Evolutionary conservation across 2,888 invertebrate species (phyloP).

Genomic region (Ormia ochracea): DNA sequence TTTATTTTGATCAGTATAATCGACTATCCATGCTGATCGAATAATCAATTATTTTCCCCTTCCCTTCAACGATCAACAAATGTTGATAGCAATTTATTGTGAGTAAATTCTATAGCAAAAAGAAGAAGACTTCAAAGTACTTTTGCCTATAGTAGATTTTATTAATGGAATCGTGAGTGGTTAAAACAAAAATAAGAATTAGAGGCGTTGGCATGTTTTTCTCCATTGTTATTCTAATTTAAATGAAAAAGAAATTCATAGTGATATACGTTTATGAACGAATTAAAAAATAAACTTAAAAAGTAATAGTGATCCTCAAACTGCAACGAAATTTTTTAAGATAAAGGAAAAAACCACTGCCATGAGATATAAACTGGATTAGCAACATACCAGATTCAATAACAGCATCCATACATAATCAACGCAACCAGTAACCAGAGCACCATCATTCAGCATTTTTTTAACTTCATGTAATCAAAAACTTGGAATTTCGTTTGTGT

Average conservation of each 20-base stretch:
- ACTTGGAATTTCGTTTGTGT: background rate
- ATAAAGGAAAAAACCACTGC: constrained; percentile 11
- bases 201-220: constrained; percentile 59
- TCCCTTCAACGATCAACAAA: constrained; percentile 17
- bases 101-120: constrained; percentile 27
- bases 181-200: constrained; percentile 53
- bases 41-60: background rate
- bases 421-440: constrained; percentile 14
- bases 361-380: constrained; percentile 55
- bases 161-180: constrained; percentile 55
- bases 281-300: background rate
- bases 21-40: background rate
- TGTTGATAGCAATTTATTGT: background rate
- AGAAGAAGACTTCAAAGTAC: constrained; percentile 35
- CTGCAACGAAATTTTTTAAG: background rate
- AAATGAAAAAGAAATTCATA: background rate
- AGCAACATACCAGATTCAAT: constrained; percentile 56
- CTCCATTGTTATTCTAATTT: background rate
- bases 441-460: constrained; percentile 30
- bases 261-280: background rate
- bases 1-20: too few relatives aligned
- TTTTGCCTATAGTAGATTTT: constrained; percentile 38
- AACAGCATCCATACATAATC: constrained; percentile 24
- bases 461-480: constrained; percentile 34
- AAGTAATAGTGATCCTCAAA: constrained; percentile 50